Base-by-base conservation (phyloP, 1,140 invertebrate genomes). In the Plectus sambesii region DNA sequence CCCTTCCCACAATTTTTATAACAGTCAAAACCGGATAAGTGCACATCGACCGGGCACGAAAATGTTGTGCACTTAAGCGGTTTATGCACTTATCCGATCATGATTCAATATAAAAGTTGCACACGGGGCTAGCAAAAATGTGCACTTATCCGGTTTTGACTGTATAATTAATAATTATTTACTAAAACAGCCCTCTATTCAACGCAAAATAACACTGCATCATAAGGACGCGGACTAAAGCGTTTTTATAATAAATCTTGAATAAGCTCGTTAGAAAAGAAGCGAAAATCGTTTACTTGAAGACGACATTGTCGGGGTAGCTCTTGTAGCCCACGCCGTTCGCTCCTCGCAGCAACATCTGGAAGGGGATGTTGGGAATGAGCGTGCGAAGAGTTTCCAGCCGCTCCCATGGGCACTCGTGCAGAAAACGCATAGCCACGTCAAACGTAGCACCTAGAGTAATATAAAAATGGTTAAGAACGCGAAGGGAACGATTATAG, bases 251-350 rank as follows among this genome's bases (percentile, higher is more conserved):
- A 20, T 36, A 42, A 42, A 40, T 40, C 25, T 36, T 17, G 6
- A 20, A 5, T 17, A 54, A 55, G 8, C 15, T 5, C 1, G 27
- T n/a, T 44, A 9, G 8, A 46, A 54, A 27, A 51, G 0, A 6
- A 49, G 19, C 6, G 15, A 12, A 55, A 15, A 27, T 2, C 41
- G 24, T 29, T 24, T 35, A 60, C 77, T 94, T 92, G 72, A 77
- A 85, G 3, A 99, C 87, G 22, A 90, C 90, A 72, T 98, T 98
- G 68, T 99, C 94, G 0, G 93, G 90, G 71, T 98, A 99, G 70
- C 89, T 94, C 0, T 90, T 96, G 66, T 99, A 99, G 0, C 94
- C 94, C 19, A 99, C 92, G 42, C 88, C 92, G 73, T 98, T 99
- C 9, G 93, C 90, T 5, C 94, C 94, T 60, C 94, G 76, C 29